Base-by-base conservation (phyloP, 2,888 invertebrate genomes). In the Xestia ashworthii region DNA sequence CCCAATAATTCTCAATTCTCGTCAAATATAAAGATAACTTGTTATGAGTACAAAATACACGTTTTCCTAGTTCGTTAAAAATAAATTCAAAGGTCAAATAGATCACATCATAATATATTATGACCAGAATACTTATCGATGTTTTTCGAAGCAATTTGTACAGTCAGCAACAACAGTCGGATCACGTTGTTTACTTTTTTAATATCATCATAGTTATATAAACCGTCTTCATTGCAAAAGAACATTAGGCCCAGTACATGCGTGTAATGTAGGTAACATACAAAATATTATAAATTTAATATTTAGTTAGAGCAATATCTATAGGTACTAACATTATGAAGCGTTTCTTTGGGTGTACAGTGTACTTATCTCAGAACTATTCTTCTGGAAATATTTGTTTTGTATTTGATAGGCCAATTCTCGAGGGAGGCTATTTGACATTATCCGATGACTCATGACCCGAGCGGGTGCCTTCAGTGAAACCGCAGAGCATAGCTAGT, bases 21-120 rank as follows among this genome's bases (percentile, higher is more conserved):
- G 38, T 16, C 9, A 53, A 79, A 71, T n/a, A 62, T 25, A 32
- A 1, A 55, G 22, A 55, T 65, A 81, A 64, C 9, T 25, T 60
- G 14, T 46, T 8, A 81, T 16, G 16, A 14, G 41, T 55, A 14
- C 44, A 62, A 60, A 66, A 41, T 48, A 65, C 41, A 14, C 22
- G n/a, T 41, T 73, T 70, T 8, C 6, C 9, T 38, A 55, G 16
- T 25, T 19, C 12, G 41, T 48, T 65, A 64, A 55, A 77, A 76
- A 76, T 76, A 76, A 67, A 85, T 44, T 55, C 46, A 70, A 82
- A 83, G 78, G 83, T 74, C 86, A n/a, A n/a, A n/a, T n/a, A n/a
- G n/a, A n/a, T n/a, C n/a, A n/a, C n/a, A n/a, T n/a, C n/a, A n/a
- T n/a, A n/a, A n/a, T n/a, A n/a, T n/a, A n/a, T 79, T 41, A 77